Percentiles rank a stretch among this genome's conserved stretches.
phyloP scores from a whole-genome alignment of 2,797 vertebrate species.

The Chaetodon trifasciatus region DNA sequence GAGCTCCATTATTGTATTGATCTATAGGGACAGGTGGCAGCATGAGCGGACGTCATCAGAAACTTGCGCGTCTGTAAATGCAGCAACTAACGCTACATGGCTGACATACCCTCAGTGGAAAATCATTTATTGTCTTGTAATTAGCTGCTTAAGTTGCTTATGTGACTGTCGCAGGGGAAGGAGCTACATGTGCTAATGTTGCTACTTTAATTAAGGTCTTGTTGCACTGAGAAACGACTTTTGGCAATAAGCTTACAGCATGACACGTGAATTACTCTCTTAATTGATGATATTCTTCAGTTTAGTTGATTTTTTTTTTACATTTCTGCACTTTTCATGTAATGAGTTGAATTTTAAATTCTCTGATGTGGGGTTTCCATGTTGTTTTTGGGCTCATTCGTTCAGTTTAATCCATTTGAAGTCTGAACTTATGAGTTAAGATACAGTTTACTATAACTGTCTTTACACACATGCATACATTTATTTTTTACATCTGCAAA shows the following conservation, averaged over 20 bases:
- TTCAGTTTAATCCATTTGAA: too few species aligned
- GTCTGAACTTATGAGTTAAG: too few species aligned
- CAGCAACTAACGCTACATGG: conserved; percentile 8
- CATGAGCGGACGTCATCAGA: conserved; percentile 55
- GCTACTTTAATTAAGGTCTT: conserved; percentile 68
- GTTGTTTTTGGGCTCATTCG: too few species aligned
- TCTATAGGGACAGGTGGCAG: conserved; percentile 62
- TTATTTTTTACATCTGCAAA: conserved; percentile 12
- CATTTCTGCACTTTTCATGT: neutral
- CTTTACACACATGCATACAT: too few species aligned
- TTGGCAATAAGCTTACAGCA: conserved; percentile 46
- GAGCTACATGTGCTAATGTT: conserved; percentile 48
- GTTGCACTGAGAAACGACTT: conserved; percentile 48
- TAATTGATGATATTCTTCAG: conserved; percentile 16
- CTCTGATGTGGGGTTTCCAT: neutral
- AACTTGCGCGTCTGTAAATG: conserved; percentile 51
- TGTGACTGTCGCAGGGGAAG: conserved; percentile 38
- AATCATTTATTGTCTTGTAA: conserved; percentile 60
- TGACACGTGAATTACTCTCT: conserved; percentile 40
- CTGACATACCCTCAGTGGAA: conserved; percentile 43
- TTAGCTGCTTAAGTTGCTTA: conserved; percentile 69
- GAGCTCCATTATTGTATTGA: conserved; percentile 63
- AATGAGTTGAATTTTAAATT: neutral
- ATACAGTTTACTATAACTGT: too few species aligned
- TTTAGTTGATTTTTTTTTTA: neutral